These are phyloP conservation scores for Zaprionus ornatus DNA, from an alignment of 1,140 invertebrate species.

Conservation along the genomic window DNA sequence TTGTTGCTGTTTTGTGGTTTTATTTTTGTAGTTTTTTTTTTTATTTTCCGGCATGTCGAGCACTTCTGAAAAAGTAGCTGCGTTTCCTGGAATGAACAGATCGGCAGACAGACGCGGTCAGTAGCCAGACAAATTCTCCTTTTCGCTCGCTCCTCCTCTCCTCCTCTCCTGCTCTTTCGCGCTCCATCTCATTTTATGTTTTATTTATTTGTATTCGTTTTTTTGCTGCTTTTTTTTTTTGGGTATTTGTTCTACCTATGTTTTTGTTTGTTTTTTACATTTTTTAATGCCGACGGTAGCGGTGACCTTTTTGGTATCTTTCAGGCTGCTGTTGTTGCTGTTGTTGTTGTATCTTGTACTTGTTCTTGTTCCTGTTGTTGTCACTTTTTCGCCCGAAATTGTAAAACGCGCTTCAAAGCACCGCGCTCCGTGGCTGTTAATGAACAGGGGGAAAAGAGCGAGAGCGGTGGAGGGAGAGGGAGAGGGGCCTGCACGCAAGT, in stretches of 20 bases:
- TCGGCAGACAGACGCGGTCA: background rate
- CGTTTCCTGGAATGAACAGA: slow-evolving; percentile 65
- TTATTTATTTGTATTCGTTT: slow-evolving; percentile 50
- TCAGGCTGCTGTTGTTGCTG: slow-evolving; percentile 9
- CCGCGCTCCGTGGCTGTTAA: slow-evolving; percentile 66
- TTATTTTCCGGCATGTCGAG: slow-evolving; percentile 55
- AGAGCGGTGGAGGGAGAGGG: no score
- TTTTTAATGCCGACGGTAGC: slow-evolving; percentile 64
- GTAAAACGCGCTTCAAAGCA: slow-evolving; percentile 70
- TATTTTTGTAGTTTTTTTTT: slow-evolving; percentile 31
- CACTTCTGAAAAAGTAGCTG: slow-evolving; percentile 72
- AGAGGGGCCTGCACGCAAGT: background rate
- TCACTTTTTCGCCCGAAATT: slow-evolving; percentile 65
- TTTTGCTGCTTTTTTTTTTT: slow-evolving; percentile 53
- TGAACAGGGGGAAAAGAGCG: slow-evolving; percentile 50
- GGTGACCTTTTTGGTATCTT: slow-evolving; percentile 63
- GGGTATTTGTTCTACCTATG: slow-evolving; percentile 35
- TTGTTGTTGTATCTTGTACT: background rate
- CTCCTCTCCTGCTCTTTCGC: slow-evolving; percentile 9
- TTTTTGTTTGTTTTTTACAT: slow-evolving; percentile 57
- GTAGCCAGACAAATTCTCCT: slow-evolving; percentile 33
- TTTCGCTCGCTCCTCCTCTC: slow-evolving; percentile 10
- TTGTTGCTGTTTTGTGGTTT: slow-evolving; percentile 11
- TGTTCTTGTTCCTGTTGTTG: slow-evolving; percentile 29
- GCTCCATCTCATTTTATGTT: slow-evolving; percentile 53